Conservation (phyloP, 2,797 vertebrate genomes). For the Serranus cabrilla region DNA sequence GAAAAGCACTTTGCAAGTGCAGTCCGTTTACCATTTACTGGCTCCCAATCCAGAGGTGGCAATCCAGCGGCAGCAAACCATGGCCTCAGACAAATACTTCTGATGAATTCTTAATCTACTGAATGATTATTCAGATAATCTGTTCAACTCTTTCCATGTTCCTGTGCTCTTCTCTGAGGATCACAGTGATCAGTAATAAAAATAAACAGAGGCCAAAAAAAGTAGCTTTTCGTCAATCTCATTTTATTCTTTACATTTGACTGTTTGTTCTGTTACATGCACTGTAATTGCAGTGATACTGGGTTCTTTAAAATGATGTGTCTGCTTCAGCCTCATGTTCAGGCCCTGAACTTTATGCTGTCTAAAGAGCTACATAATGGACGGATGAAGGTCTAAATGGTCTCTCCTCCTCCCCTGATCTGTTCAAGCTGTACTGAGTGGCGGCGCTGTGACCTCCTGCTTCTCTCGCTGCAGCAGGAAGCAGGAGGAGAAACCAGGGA, state of each 20-base stretch:
- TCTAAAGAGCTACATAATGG: background rate
- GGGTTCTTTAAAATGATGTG: background rate
- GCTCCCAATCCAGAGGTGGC: too few relatives aligned
- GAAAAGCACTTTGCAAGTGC: too few relatives aligned
- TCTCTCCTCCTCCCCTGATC: slow-evolving; percentile 39
- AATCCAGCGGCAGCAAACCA: too few relatives aligned
- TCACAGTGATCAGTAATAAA: background rate
- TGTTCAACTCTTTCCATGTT: background rate
- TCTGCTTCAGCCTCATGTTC: too few relatives aligned
- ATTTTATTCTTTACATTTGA: background rate
- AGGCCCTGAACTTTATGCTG: background rate
- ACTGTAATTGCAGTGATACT: background rate
- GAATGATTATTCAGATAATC: background rate
- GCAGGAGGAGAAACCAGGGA: slow-evolving; percentile 33
- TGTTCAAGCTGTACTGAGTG: slow-evolving; percentile 73
- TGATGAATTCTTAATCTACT: too few relatives aligned
- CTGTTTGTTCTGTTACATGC: background rate
- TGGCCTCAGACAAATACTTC: too few relatives aligned
- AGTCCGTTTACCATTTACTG: too few relatives aligned
- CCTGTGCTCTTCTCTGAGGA: background rate
- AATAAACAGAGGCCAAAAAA: background rate
- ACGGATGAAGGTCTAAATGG: background rate
- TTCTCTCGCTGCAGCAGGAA: slow-evolving; percentile 38
- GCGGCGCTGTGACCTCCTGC: slow-evolving; percentile 45
- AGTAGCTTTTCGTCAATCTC: background rate